These are phyloP conservation scores for Gambusia holbrooki DNA, from an alignment of 2,113 vertebrate genomes.

Conservation along the genomic window DNA sequence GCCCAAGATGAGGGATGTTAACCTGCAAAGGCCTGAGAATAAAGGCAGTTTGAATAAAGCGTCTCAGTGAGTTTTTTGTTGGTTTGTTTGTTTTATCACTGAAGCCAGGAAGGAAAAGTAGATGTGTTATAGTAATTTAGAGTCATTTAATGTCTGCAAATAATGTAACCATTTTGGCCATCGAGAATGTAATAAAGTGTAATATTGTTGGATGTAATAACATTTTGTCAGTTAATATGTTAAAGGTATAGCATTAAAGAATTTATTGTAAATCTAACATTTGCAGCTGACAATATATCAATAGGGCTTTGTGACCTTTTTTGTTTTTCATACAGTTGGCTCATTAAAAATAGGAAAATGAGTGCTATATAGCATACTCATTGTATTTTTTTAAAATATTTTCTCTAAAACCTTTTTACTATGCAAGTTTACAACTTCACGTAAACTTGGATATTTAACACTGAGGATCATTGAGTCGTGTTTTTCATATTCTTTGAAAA, in stretches of 20 bases:
- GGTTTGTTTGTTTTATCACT: background rate
- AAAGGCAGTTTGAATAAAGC: background rate
- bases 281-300: background rate
- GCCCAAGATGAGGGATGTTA: constrained; percentile 70
- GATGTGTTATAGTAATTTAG: background rate
- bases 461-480: no score
- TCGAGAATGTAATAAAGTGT: background rate
- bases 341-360: background rate
- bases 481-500: no score
- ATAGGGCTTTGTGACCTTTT: background rate
- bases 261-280: background rate
- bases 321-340: background rate
- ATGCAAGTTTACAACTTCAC: background rate
- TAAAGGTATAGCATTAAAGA: background rate
- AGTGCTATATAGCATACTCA: background rate
- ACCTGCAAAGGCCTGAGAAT: background rate
- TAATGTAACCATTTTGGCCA: background rate
- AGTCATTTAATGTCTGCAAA: background rate
- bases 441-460: no score
- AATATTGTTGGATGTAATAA: background rate
- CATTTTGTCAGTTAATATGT: background rate
- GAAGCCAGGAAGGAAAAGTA: background rate
- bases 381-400: no score
- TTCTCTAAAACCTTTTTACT: no score
- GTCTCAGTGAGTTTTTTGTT: background rate